These are phyloP conservation scores for Bombus polaris DNA, from an alignment of 1,140 invertebrate species.

Conservation along the genomic window DNA sequence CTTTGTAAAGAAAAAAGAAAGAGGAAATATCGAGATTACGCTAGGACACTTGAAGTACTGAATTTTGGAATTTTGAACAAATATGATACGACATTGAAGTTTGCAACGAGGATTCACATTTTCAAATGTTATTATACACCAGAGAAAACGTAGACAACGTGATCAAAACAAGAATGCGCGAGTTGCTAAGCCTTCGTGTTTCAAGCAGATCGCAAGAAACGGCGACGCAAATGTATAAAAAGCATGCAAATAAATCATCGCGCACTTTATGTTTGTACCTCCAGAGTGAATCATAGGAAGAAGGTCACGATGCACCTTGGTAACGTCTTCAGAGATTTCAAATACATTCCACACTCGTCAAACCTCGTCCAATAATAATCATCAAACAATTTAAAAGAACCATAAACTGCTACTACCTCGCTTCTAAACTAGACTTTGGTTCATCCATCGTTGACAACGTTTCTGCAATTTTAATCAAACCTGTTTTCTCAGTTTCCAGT, in stretches of 20 bases:
- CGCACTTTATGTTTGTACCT: constrained; percentile 5
- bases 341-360: not conserved
- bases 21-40: no score
- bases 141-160: not conserved
- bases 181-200: not conserved
- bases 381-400: not conserved
- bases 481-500: not conserved
- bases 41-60: no score
- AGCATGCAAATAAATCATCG: constrained; percentile 27
- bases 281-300: constrained; percentile 38
- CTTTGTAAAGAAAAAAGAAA: no score
- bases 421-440: not conserved
- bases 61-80: no score
- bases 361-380: not conserved
- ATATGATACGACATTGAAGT: no score
- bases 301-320: constrained; percentile 25
- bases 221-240: constrained; percentile 7
- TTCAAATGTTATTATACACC: not conserved
- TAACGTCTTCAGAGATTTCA: not conserved
- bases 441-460: not conserved
- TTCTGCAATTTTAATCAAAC: not conserved
- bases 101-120: not conserved
- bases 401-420: not conserved
- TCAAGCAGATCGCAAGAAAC: constrained; percentile 25
- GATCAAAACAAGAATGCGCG: constrained; percentile 8